These are phyloP conservation scores for Drosophila auraria DNA, from an alignment of 1,140 invertebrate genomes.

Conservation along the genomic window DNA sequence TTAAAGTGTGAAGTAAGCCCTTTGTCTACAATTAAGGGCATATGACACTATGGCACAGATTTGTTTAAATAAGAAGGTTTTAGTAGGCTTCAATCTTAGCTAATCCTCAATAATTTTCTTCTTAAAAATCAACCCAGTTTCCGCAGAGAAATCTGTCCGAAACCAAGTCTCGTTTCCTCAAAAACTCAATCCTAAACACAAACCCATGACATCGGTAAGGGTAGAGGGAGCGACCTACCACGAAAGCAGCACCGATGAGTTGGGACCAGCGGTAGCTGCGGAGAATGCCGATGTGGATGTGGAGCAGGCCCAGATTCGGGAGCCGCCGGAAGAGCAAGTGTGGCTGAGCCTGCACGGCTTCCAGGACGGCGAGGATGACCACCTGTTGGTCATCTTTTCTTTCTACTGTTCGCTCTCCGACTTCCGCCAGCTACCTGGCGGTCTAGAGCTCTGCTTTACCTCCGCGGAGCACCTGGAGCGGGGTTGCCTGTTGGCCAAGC, in stretches of 20 bases:
- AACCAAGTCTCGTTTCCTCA: too few species aligned
- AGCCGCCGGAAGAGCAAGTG: background rate
- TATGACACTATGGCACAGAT: too few species aligned
- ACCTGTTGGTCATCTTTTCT: constrained; percentile 18
- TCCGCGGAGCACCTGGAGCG: constrained; percentile 20
- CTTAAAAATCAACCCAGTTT: too few species aligned
- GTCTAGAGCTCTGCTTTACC: constrained; percentile 28
- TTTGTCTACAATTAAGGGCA: too few species aligned
- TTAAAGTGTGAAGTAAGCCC: too few species aligned
- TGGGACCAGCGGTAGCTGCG: background rate
- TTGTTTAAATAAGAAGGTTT: too few species aligned
- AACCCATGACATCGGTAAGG: background rate
- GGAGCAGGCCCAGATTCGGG: background rate
- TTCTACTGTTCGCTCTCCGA: constrained; percentile 14
- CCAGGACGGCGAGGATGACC: constrained; percentile 8
- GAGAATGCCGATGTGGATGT: constrained; percentile 1
- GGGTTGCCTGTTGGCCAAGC: constrained; percentile 29
- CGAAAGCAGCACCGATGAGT: background rate
- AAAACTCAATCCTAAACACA: background rate
- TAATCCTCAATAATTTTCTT: too few species aligned
- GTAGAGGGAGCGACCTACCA: background rate
- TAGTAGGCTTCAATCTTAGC: too few species aligned
- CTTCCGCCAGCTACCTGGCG: constrained; percentile 2
- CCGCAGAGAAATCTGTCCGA: too few species aligned
- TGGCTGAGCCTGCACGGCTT: constrained; percentile 36